Conservation (phyloP, 2,888 invertebrate species). For the Ametastegia equiseti region DNA sequence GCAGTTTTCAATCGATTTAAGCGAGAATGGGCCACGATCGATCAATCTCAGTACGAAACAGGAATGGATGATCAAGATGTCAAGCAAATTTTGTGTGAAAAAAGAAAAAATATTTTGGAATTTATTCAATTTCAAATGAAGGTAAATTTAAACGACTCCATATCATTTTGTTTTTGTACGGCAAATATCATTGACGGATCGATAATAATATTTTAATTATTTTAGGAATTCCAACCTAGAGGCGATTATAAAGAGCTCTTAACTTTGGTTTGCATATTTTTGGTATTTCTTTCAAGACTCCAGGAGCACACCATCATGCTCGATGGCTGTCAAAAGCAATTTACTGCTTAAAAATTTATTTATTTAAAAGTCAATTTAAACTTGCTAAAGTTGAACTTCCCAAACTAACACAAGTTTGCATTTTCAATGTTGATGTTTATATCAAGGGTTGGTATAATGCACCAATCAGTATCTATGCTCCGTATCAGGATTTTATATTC, state of each 20-base stretch:
- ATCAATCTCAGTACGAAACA: neutral
- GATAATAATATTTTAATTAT: neutral
- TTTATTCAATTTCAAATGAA: constrained; percentile 16
- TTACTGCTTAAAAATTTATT: constrained; percentile 56
- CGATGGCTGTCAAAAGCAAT: constrained; percentile 58
- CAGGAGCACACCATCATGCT: constrained; percentile 57
- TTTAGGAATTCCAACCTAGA: constrained; percentile 44
- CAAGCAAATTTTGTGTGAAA: neutral
- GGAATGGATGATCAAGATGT: neutral
- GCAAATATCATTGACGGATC: too few relatives aligned
- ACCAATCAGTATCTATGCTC: constrained; percentile 44
- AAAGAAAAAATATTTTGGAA: neutral
- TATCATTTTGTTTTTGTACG: too few relatives aligned
- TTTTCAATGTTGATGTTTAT: constrained; percentile 51
- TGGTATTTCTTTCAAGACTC: constrained; percentile 46
- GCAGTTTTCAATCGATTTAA: constrained; percentile 29
- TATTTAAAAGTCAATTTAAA: constrained; percentile 53
- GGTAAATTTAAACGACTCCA: neutral
- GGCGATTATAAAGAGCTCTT: constrained; percentile 55
- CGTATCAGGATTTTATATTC: constrained; percentile 48
- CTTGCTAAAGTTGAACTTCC: constrained; percentile 48
- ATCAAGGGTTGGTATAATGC: constrained; percentile 51
- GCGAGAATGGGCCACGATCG: neutral
- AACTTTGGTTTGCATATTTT: constrained; percentile 55
- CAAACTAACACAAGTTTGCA: constrained; percentile 47